Evolutionary conservation across 2,797 vertebrate species (phyloP).

Genomic region (Hemibagrus guttatus): DNA sequence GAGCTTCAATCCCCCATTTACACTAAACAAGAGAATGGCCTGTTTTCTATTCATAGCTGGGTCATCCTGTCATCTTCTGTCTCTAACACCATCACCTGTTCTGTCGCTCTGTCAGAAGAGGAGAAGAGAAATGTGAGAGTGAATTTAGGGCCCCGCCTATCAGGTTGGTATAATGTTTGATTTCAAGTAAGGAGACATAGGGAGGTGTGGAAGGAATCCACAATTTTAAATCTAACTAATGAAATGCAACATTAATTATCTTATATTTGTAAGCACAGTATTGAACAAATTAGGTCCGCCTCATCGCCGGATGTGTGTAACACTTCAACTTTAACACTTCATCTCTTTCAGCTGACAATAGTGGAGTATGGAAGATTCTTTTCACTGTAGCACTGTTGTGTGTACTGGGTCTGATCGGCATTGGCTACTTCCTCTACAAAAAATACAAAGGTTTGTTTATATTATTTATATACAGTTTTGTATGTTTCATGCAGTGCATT

Average conservation of each 20-base stretch:
- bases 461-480: neutral
- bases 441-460: slow-evolving; percentile 13
- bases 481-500: neutral
- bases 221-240: neutral
- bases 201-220: neutral
- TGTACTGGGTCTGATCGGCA: neutral
- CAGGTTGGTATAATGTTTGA: slow-evolving; percentile 2
- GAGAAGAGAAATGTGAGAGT: neutral
- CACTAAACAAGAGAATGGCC: neutral
- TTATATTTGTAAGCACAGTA: neutral
- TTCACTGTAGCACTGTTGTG: neutral
- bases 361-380: slow-evolving; percentile 32
- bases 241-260: neutral
- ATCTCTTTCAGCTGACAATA: neutral
- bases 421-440: slow-evolving; percentile 15
- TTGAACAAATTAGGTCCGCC: neutral
- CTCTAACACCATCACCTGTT: neutral
- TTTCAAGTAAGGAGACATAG: neutral
- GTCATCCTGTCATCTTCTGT: neutral
- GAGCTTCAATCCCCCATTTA: neutral
- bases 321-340: neutral
- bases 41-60: slow-evolving; percentile 8
- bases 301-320: neutral
- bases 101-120: slow-evolving; percentile 3
- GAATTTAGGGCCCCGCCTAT: neutral